A percentile compares a stretch with the other conserved stretches of the same genome.
Conservation (phyloP, 2,113 vertebrate genomes). For the Thryonomys swinderianus region DNA sequence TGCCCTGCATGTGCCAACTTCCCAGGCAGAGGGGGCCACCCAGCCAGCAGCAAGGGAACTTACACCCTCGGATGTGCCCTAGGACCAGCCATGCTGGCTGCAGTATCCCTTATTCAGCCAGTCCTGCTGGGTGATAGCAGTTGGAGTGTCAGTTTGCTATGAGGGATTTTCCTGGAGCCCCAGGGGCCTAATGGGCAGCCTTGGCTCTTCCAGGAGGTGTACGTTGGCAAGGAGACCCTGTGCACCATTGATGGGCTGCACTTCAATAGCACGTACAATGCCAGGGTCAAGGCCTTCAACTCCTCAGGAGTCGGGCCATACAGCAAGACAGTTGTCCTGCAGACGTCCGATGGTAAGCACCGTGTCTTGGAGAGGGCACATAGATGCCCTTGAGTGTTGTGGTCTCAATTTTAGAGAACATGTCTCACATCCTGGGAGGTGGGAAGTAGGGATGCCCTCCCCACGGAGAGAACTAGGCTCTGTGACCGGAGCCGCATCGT, state of each 20-base stretch:
- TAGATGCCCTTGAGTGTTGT: neutral
- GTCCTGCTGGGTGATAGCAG: neutral
- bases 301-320: slow-evolving; percentile 94
- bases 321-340: slow-evolving; percentile 97
- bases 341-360: slow-evolving; percentile 95
- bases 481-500: neutral
- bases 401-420: neutral
- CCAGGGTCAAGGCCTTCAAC: slow-evolving; percentile 98
- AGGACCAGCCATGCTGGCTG: too few relatives aligned
- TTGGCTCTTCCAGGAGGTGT: slow-evolving; percentile 92
- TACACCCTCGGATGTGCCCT: neutral
- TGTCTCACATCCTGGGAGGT: too few relatives aligned
- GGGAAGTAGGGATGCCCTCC: neutral
- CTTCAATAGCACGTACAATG: slow-evolving; percentile 98
- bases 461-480: neutral
- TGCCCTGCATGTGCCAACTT: neutral
- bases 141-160: neutral
- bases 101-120: neutral
- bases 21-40: neutral
- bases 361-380: neutral
- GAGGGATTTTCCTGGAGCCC: neutral
- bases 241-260: slow-evolving; percentile 99
- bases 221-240: slow-evolving; percentile 98
- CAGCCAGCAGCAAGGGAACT: neutral
- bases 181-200: neutral